Conservation (phyloP, 2,888 invertebrate species). For the Sialis fuliginosa region DNA sequence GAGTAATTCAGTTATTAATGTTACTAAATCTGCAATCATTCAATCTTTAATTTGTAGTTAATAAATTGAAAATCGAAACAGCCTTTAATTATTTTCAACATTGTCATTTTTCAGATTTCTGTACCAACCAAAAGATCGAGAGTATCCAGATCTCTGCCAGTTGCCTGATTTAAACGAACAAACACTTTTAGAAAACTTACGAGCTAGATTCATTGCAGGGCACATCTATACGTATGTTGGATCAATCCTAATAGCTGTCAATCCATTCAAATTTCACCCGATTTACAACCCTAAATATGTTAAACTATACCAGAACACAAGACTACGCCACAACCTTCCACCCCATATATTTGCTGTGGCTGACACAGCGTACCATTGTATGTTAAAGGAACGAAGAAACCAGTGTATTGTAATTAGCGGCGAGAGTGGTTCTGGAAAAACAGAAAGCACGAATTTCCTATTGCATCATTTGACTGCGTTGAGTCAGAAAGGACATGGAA, state of each 20-base stretch:
- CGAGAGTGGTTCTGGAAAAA: constrained; percentile 91
- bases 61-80: too few species aligned
- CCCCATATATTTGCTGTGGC: constrained; percentile 96
- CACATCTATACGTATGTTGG: constrained; percentile 95
- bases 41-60: too few species aligned
- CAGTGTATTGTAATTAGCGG: constrained; percentile 93
- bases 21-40: too few species aligned
- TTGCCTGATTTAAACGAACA: constrained; percentile 88
- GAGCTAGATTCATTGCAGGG: constrained; percentile 73
- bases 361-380: constrained; percentile 84
- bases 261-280: constrained; percentile 88
- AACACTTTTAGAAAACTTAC: constrained; percentile 77
- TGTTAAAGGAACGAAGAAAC: constrained; percentile 79
- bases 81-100: too few species aligned
- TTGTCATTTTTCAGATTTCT: constrained; percentile 38
- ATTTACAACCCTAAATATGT: constrained; percentile 97
- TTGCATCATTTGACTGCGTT: constrained; percentile 88
- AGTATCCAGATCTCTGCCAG: constrained; percentile 91
- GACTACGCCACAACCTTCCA: constrained; percentile 78
- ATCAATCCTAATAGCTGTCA: constrained; percentile 86
- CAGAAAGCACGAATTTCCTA: constrained; percentile 89
- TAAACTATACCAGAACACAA: constrained; percentile 82
- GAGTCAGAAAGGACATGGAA: constrained; percentile 87
- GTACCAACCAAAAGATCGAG: constrained; percentile 80
- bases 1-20: too few species aligned